Percentiles rank a stretch among this genome's conserved stretches.
phyloP scores from a whole-genome alignment of 2,888 invertebrate genomes.

The Exephanes ischioxanthus region DNA sequence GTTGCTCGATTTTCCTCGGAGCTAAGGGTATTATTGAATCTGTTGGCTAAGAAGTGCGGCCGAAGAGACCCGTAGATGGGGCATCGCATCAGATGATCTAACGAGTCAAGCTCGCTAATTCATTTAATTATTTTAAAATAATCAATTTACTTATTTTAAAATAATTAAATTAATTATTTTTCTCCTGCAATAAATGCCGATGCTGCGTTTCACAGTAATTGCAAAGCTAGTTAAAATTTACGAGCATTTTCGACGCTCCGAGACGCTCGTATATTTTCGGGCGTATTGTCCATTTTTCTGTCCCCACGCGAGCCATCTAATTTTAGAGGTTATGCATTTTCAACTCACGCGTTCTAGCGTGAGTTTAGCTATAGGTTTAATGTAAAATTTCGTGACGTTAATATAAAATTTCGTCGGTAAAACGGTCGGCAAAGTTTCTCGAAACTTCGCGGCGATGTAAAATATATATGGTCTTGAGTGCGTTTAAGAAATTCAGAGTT shows the following conservation, averaged over 20 bases:
- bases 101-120: no score
- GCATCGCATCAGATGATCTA: no score
- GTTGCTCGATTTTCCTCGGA: no score
- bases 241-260: not conserved
- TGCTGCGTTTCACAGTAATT: not conserved
- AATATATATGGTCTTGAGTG: not conserved
- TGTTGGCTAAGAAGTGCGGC: no score
- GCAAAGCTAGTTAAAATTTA: not conserved
- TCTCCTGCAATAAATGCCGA: not conserved
- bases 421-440: not conserved
- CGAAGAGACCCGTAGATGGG: no score
- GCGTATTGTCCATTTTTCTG: not conserved
- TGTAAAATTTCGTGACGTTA: slow-evolving; percentile 10
- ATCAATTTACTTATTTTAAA: not conserved
- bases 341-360: not conserved
- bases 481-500: slow-evolving; percentile 6
- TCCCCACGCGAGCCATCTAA: not conserved
- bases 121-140: no score
- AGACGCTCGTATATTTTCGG: not conserved
- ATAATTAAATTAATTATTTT: not conserved
- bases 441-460: not conserved
- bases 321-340: slow-evolving; percentile 1
- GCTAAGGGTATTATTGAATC: no score
- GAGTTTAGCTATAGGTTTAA: not conserved
- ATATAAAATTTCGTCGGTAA: not conserved